These are phyloP conservation scores for Scylla paramamosain DNA, from an alignment of 1,140 invertebrate genomes.

Conservation along the genomic window DNA sequence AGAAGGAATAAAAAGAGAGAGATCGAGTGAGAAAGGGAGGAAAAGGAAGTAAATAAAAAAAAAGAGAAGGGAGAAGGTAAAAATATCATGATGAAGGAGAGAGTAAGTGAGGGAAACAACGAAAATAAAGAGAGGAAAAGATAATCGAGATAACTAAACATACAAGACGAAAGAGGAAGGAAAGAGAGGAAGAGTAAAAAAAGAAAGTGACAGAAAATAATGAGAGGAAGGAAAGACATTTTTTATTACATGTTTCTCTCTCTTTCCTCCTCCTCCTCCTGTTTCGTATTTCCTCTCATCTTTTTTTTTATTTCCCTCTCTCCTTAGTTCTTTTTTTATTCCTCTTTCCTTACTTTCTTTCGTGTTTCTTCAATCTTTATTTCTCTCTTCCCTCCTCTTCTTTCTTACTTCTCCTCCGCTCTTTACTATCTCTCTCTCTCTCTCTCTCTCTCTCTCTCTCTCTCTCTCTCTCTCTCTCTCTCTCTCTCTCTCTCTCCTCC, in stretches of 20 bases:
- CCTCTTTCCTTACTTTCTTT: background rate
- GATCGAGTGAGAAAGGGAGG: no score
- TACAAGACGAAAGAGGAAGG: no score
- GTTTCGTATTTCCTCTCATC: background rate
- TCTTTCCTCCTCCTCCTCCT: background rate
- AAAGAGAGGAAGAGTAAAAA: no score
- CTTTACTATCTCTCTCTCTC: constrained; percentile 26
- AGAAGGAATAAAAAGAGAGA: no score
- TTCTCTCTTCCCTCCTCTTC: background rate
- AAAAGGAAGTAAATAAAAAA: no score
- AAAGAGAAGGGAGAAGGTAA: no score
- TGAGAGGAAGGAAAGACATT: background rate
- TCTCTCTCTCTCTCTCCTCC: background rate
- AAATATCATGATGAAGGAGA: no score
- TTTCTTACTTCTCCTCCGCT: background rate
- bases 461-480: background rate
- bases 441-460: constrained; percentile 27
- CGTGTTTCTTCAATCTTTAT: background rate
- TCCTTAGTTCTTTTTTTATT: background rate
- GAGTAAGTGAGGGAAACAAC: no score
- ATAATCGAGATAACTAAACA: no score
- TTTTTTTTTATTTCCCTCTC: background rate
- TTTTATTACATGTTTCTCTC: background rate
- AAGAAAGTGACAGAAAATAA: background rate
- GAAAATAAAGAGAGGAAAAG: background rate